phyloP scores from a whole-genome alignment of 2,888 invertebrate species.

The Invenusta paracnida region DNA sequence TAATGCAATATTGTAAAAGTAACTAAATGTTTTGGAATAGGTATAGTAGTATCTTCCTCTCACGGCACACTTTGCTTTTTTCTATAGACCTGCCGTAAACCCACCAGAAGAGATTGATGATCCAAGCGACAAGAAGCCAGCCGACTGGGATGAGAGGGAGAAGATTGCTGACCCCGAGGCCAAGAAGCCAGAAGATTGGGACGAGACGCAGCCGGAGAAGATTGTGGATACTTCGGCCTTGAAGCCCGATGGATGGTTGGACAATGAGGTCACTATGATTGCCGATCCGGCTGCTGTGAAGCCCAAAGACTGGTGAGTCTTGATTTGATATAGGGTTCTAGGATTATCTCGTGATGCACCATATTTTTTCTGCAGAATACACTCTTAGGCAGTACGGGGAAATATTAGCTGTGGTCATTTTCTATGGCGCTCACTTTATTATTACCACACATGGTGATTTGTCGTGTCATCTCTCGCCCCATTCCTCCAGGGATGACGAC shows the following conservation, averaged over 20 bases:
- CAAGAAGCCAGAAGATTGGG: conserved; percentile 90
- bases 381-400: too few species aligned
- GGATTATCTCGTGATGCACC: not conserved
- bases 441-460: too few species aligned
- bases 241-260: conserved; percentile 86
- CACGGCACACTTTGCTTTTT: too few species aligned
- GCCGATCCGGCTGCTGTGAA: conserved; percentile 79
- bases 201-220: conserved; percentile 84
- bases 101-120: conserved; percentile 90
- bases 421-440: too few species aligned
- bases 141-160: conserved; percentile 91
- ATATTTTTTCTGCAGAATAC: too few species aligned
- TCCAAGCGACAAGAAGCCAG: conserved; percentile 74
- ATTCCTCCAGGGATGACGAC: conserved; percentile 72
- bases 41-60: too few species aligned
- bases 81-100: conserved; percentile 83
- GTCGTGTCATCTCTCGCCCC: too few species aligned
- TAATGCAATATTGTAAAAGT: too few species aligned
- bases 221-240: conserved; percentile 77
- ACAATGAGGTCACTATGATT: conserved; percentile 76
- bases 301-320: conserved; percentile 78
- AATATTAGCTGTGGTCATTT: too few species aligned
- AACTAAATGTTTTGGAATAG: too few species aligned
- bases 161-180: conserved; percentile 82
- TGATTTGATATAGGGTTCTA: conserved; percentile 24